Percentiles rank a stretch among this genome's conserved stretches.
phyloP scores from a whole-genome alignment of 2,113 vertebrate genomes.

The Zapornia atra region DNA sequence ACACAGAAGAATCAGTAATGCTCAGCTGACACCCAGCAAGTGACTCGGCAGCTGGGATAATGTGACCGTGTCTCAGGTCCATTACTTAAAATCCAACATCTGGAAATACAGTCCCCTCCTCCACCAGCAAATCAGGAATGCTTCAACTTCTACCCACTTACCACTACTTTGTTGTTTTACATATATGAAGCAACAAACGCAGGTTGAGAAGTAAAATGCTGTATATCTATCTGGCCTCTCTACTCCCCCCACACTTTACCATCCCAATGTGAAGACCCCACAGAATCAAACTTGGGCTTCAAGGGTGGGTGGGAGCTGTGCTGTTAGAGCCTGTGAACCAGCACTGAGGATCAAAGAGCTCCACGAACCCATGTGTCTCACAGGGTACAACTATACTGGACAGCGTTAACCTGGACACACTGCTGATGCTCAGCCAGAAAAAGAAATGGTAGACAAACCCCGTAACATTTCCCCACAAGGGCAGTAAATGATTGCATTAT shows the following conservation, averaged over 20 bases:
- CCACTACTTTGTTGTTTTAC: background rate
- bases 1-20: background rate
- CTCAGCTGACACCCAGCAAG: background rate
- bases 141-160: background rate
- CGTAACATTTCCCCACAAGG: background rate
- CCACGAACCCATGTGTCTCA: accelerated
- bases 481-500: background rate
- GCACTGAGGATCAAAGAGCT: background rate
- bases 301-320: background rate
- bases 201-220: background rate
- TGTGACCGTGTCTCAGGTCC: background rate
- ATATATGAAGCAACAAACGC: background rate
- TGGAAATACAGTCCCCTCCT: background rate
- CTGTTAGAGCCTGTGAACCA: background rate
- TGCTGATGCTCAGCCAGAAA: background rate
- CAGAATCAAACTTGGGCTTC: background rate
- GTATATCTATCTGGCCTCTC: background rate
- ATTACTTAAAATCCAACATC: background rate
- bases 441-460: background rate
- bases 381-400: background rate
- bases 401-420: background rate
- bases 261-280: background rate
- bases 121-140: background rate
- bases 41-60: background rate
- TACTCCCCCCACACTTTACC: background rate